Conservation (phyloP, 2,797 vertebrate species). For the Amblyraja radiata region DNA sequence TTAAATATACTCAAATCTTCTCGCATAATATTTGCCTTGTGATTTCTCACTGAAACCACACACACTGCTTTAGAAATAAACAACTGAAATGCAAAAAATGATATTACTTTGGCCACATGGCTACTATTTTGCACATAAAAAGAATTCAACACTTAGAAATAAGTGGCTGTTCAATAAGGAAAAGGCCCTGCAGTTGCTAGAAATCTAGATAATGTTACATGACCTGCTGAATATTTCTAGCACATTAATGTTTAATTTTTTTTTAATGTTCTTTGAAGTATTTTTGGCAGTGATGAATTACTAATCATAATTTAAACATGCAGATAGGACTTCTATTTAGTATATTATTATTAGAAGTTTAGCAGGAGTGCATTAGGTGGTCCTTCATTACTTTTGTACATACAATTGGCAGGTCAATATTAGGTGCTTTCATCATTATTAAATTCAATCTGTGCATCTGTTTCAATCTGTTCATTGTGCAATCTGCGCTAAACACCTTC, state of each 20-base stretch:
- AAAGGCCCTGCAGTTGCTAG: no score
- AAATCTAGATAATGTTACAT: no score
- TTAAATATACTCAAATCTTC: not conserved
- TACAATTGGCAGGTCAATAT: not conserved
- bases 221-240: no score
- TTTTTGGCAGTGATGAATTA: not conserved
- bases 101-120: not conserved
- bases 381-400: not conserved
- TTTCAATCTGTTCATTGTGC: not conserved
- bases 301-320: not conserved
- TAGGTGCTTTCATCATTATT: slow-evolving; percentile 4
- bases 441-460: not conserved
- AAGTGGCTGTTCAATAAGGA: not conserved
- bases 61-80: not conserved
- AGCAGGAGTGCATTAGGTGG: not conserved
- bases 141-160: not conserved
- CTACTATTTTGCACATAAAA: not conserved
- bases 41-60: not conserved
- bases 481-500: no score
- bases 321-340: not conserved
- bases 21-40: no score
- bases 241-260: no score
- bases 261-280: not conserved
- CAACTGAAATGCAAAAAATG: not conserved
- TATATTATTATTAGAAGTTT: not conserved